Percentiles rank a stretch among this genome's conserved stretches.
Conservation (phyloP, 2,113 vertebrate species). For the Polyodon spathula region DNA sequence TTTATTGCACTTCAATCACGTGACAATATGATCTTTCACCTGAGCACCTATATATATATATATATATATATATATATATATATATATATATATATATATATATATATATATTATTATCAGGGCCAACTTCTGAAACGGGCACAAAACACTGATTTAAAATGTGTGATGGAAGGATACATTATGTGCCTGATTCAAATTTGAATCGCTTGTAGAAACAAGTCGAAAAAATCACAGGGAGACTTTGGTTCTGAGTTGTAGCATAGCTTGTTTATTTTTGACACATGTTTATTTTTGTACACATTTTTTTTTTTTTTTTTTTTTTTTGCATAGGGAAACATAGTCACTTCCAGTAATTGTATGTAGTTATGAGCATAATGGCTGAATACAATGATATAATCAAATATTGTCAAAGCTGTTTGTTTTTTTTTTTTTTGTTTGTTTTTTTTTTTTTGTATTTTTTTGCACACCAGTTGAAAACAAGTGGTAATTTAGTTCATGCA, state of each 20-base stretch:
- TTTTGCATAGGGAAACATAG: constrained; percentile 84
- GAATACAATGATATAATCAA: constrained; percentile 63
- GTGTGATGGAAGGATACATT: no score
- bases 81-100: no score
- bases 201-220: no score
- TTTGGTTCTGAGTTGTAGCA: constrained; percentile 56
- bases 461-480: constrained; percentile 45
- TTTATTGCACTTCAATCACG: no score
- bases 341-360: constrained; percentile 66
- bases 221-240: neutral
- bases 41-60: no score
- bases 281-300: constrained; percentile 84
- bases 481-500: constrained; percentile 29
- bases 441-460: no score
- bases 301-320: constrained; percentile 45
- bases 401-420: constrained; percentile 49
- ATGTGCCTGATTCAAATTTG: no score
- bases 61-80: no score
- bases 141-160: no score
- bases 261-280: constrained; percentile 89
- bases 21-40: no score
- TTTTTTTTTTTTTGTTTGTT: constrained; percentile 43
- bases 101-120: no score
- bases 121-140: no score
- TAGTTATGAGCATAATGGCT: constrained; percentile 64